phyloP scores from a whole-genome alignment of 2,113 vertebrate genomes.

The Gopherus evgoodei region DNA sequence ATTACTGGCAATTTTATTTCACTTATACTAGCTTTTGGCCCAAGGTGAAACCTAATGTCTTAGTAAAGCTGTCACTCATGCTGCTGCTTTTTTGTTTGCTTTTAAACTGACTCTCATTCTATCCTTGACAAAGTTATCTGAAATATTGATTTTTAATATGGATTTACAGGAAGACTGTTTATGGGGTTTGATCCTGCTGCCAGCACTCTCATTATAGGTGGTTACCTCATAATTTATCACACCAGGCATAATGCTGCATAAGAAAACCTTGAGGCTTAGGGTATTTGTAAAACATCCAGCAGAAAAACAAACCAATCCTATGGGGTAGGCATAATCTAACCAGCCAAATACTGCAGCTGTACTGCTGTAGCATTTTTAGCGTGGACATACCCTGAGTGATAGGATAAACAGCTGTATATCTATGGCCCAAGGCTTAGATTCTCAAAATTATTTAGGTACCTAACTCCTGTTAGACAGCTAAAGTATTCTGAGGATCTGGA shows the following conservation, averaged over 20 bases:
- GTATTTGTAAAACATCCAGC: not conserved
- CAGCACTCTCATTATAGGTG: not conserved
- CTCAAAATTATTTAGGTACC: not conserved
- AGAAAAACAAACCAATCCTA: not conserved
- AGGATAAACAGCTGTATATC: not conserved
- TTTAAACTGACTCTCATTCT: not conserved
- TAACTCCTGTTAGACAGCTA: not conserved
- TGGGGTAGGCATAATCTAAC: not conserved
- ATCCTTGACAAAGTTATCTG: constrained; percentile 26
- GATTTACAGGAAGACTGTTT: constrained; percentile 16
- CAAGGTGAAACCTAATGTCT: constrained; percentile 63
- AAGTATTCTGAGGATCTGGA: not conserved
- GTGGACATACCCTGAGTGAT: not conserved
- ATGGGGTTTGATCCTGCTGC: not conserved
- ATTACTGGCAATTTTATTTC: constrained; percentile 68
- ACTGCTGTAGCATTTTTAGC: not conserved
- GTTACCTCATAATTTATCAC: not conserved
- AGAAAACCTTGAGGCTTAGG: not conserved
- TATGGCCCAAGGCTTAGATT: not conserved
- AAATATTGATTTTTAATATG: constrained; percentile 23
- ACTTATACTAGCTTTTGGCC: constrained; percentile 64
- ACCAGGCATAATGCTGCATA: not conserved
- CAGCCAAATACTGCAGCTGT: not conserved
- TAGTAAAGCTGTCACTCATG: constrained; percentile 38
- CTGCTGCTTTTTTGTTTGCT: constrained; percentile 37